Conservation (phyloP, 2,113 vertebrate genomes). For the Cyphomyrus discorhynchus region DNA sequence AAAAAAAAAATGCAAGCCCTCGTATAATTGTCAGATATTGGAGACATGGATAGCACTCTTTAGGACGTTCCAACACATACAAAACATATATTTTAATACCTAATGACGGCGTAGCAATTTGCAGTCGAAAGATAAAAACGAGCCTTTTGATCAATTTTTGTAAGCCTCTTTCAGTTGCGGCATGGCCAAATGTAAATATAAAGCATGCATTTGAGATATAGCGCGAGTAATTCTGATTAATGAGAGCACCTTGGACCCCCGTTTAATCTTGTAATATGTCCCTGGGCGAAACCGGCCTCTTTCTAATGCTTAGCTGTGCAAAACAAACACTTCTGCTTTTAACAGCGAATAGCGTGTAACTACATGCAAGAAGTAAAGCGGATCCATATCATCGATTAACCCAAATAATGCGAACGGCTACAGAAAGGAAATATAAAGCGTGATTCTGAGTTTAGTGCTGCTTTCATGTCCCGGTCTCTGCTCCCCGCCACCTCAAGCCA, state of each 20-base stretch:
- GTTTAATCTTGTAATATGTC: not conserved
- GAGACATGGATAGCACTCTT: not conserved
- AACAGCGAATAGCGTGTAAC: not conserved
- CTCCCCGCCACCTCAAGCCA: not conserved
- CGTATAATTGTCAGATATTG: not conserved
- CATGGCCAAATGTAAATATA: constrained; percentile 22
- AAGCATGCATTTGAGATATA: not conserved
- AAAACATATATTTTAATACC: not conserved
- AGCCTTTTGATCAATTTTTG: not conserved
- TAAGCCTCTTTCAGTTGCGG: constrained; percentile 19
- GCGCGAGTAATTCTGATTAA: constrained; percentile 2
- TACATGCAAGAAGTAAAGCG: not conserved
- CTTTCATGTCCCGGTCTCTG: not conserved
- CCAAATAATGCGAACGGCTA: not conserved
- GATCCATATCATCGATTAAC: not conserved
- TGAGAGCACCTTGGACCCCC: not conserved
- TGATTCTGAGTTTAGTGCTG: not conserved
- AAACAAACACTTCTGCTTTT: not conserved
- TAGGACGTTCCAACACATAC: not conserved
- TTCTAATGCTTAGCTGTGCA: not conserved
- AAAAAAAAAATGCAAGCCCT: not conserved
- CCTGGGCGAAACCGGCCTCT: not conserved
- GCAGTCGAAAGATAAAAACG: constrained; percentile 23
- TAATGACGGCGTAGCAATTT: not conserved
- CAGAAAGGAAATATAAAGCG: not conserved